Evolutionary conservation across 1,140 invertebrate genomes (phyloP), one percentile per base, ranked within the genome.

Genomic region (Aporrectodea caliginosa): DNA sequence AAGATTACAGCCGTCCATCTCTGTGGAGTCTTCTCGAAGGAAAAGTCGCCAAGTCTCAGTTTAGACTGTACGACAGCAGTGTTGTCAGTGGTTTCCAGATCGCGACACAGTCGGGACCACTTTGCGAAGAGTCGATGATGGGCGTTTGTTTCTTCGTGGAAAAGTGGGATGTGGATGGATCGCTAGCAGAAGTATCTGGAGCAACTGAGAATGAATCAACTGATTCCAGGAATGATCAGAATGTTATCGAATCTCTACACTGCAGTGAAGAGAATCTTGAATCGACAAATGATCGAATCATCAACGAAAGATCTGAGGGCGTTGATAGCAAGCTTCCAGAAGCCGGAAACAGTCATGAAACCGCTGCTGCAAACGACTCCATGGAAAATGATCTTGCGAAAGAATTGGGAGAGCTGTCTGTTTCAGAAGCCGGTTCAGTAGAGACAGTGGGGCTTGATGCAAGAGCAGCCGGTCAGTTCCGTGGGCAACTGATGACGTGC

Each of bases 61-160:
- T 85, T 1, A 80, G 84, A 75, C 82, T 84, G 27, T 84, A 84
- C 81, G 87, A 88, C 77, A 85, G 84, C 71, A 85, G 84, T 79
- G 92, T 98, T 85, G 90, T 98, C 0, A 96, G 94, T 90, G 97
- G 97, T 1, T 99, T 98, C 88, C 95, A 98, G 90, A 87, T 98
- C 84, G 95, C 95, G 0, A 93, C 94, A 0, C 87, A 93, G 22
- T 92, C 94, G 72, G 97, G 97, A 1, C 95, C 96, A 1, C 86
- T 98, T 29, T 98, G 97, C 89, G 95, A 98, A 86, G 97, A 98
- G 85, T 95, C 96, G 27, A 94, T 98, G 93, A 94, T 93, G 90
- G 96, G 96, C 0, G 94, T 98, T 34, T 78, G 76, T 74, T 81
- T 81, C 35, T 29, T 75, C 27, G 22, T 81, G 16, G 80, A 81